These are phyloP conservation scores for Hyposmocoma kahamanoa DNA, from an alignment of 1,140 invertebrate genomes.

Conservation along the genomic window DNA sequence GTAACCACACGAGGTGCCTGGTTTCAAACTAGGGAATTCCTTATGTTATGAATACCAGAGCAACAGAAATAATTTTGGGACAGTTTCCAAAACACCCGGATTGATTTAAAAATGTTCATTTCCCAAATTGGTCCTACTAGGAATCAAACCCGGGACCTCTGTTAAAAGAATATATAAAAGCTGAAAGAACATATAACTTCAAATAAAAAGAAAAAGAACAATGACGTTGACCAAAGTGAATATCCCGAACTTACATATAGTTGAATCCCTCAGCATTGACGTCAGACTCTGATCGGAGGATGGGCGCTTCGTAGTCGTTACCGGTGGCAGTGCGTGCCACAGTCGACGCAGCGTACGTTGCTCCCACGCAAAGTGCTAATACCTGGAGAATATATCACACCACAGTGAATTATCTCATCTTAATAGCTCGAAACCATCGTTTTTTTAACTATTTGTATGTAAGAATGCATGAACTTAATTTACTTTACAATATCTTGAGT, in stretches of 20 bases:
- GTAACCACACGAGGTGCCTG: background rate
- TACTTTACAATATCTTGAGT: too few species aligned
- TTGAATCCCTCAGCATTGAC: slow-evolving; percentile 24
- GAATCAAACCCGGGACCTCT: too few species aligned
- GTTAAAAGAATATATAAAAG: background rate
- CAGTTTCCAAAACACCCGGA: too few species aligned
- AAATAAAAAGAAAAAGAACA: slow-evolving; percentile 1
- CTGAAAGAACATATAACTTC: background rate
- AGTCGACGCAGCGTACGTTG: slow-evolving; percentile 12
- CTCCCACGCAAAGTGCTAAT: slow-evolving; percentile 21
- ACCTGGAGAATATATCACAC: slow-evolving; percentile 19
- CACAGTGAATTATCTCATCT: background rate
- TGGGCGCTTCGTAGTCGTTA: slow-evolving; percentile 17
- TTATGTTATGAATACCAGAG: too few species aligned
- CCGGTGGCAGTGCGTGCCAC: background rate
- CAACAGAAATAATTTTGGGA: too few species aligned
- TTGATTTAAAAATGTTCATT: too few species aligned
- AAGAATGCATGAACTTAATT: too few species aligned
- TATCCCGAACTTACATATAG: slow-evolving; percentile 22
- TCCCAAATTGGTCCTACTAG: too few species aligned
- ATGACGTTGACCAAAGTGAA: background rate
- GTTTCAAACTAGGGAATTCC: too few species aligned
- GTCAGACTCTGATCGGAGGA: slow-evolving; percentile 22
- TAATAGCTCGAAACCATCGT: too few species aligned
- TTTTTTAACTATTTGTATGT: too few species aligned